Evolutionary conservation across 2,888 invertebrate genomes (phyloP), one percentile per base, ranked within the genome.

Genomic region (Drosophila mercatorum): DNA sequence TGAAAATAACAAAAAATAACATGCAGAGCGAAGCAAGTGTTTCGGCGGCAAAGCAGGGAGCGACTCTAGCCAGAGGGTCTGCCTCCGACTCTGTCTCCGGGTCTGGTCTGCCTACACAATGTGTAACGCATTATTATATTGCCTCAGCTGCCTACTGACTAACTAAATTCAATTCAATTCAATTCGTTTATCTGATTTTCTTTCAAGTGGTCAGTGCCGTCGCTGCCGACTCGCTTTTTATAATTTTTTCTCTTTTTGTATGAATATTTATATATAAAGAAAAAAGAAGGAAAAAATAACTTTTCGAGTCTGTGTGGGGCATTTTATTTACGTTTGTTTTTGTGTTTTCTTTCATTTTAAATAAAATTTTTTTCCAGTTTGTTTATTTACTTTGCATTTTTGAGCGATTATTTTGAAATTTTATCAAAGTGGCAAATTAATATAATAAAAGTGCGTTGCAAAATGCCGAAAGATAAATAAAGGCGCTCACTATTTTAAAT

Each of bases 181-280:
- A 86, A 71, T 83, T 75, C 77, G 86, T 80, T 85, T 83, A 83
- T 83, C 78, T 86, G 81, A 83, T 83, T 86, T 73, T 71, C 68
- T 71, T 69, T 83, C 72, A 72, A 85, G 83, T 82, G 83, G 86
- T 68, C 76, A 55, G 64, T 67, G 31, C 31, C 72, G 53, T 34
- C 53, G 59, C 41, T 17, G 36, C 57, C 55, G 81, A 22, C 68
- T 58, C 41, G 58, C 58, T 31, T 44, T 47, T 34, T 41, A 56
- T 53, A 61, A 51, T 72, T 53, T 38, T 56, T 14, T 44, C 57
- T 28, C 36, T 40, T 47, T 49, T 52, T 17, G 55, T 71, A 68
- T 81, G 72, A 83, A 83, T 83, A 83, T 81, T 81, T 75, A 75
- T 81, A 44, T 6, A 5, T 17, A 4, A 17, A 5, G 1, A 43